Evolutionary conservation across 2,888 invertebrate species (phyloP).

Genomic region (Andrena fulva): DNA sequence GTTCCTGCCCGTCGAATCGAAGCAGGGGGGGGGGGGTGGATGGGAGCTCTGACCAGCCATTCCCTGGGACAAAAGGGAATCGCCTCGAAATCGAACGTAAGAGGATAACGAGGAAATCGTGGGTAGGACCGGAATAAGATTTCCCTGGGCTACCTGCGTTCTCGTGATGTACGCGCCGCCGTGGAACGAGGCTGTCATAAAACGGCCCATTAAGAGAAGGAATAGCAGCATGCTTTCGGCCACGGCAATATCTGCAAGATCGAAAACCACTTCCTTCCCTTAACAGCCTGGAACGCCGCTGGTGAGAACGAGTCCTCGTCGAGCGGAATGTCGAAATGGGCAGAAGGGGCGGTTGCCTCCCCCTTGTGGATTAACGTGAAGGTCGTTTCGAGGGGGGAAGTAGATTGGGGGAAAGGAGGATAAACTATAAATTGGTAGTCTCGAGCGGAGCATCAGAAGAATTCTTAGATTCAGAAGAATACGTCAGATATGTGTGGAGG

Average conservation of each 20-base stretch:
- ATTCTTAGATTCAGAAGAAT: too few species aligned
- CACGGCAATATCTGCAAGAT: slow-evolving; percentile 28
- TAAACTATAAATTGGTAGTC: too few species aligned
- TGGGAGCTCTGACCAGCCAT: not conserved
- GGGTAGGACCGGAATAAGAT: slow-evolving; percentile 4
- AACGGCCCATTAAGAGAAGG: slow-evolving; percentile 20
- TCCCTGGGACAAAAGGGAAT: slow-evolving; percentile 11
- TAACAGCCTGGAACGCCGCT: slow-evolving; percentile 1
- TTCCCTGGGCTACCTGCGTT: not conserved
- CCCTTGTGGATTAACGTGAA: too few species aligned
- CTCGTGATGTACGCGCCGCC: not conserved
- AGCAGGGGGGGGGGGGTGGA: not conserved
- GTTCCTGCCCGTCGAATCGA: slow-evolving; percentile 26
- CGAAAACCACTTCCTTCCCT: slow-evolving; percentile 25
- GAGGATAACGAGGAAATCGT: slow-evolving; percentile 22
- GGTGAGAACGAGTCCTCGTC: not conserved
- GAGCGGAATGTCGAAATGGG: not conserved
- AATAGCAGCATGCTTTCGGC: slow-evolving; percentile 14
- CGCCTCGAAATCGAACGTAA: slow-evolving; percentile 7
- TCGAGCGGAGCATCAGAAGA: too few species aligned
- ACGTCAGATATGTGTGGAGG: too few species aligned
- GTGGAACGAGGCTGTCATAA: slow-evolving; percentile 6
- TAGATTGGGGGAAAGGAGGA: too few species aligned
- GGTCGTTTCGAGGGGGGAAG: too few species aligned
- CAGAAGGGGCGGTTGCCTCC: too few species aligned